Base-by-base conservation (phyloP, 2,888 invertebrate species). In the Helicoverpa assulta region DNA sequence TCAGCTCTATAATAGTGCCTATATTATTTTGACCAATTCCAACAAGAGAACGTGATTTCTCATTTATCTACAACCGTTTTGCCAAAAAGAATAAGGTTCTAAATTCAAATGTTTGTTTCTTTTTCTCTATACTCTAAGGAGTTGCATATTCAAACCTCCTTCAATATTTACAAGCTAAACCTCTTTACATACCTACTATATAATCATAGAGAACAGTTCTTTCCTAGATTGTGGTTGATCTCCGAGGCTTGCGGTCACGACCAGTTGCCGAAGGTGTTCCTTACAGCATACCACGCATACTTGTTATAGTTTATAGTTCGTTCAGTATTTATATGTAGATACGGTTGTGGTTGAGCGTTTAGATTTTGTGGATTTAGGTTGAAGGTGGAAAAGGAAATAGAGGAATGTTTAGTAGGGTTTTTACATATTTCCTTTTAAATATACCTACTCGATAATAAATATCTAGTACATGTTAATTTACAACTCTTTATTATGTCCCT, bases 211-310 rank as follows among this genome's bases (percentile, higher is more conserved):
- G 67, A 26, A 26, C 60, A 69, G 67, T 75, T 82, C 76, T 79
- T 81, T 76, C 55, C 65, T 43, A 53, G 57, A 70, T 37, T 16
- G 52, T 57, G 62, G 73, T 50, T 76, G 73, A 76, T n/a, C 57
- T 77, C 62, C 47, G 67, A 58, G 57, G 67, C 67, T 43, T 84
- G 83, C 61, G 83, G 83, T 84, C 53, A 52, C 74, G 67, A 76
- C 83, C 73, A 82, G 84, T 83, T 78, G 76, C 82, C 71, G 37
- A 60, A 63, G 68, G 82, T 81, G 50, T 82, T 70, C 68, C 70
- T 82, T 82, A 82, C 82, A 40, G 68, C 78, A 83, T 82, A 69
- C 66, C 79, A 54, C 26, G 29, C 69, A 82, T 82, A 80, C 66
- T 80, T 80, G 1, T 10, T 10, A 8, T 50, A 6, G 37, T 59